Evolutionary conservation across 2,113 vertebrate species (phyloP), one percentile per base, ranked within the genome.

Genomic region (Poicephalus meyeri): DNA sequence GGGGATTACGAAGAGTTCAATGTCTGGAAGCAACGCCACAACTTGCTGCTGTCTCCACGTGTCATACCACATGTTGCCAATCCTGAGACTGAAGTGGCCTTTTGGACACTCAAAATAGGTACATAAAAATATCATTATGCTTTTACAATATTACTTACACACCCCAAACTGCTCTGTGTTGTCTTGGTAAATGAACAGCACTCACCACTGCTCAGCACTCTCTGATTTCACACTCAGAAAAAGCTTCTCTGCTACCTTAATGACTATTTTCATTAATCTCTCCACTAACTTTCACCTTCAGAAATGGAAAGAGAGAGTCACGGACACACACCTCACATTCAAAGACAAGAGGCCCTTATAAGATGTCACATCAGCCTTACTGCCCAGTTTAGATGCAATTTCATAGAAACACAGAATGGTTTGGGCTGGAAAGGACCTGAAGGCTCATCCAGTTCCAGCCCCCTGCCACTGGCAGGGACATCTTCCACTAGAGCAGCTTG

Each of bases 11-110:
- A 82, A 9, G 4, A 81, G 37, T 1, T 41, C 21, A n/a, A n/a
- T 13, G 15, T 31, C 14, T 5, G 12, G 42, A 81, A 31, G 14
- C 0, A 23, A 65, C 5, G 16, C 16, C 42, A 71, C 37, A 85
- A 60, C 39, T 4, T 2, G 1, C 7, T 52, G 13, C 37, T 50
- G 20, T 6, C 9, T 37, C 41, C 6, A 1, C 2, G 16, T 0
- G 29, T 13, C 53, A 13, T 33, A 55, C 53, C 53, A 0, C 2
- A 8, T 6, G 33, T 61, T 7, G 31, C 20, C 42, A 84, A 1
- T 9, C 13, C 78, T 9, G 55, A 84, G 28, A 28, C 12, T 78
- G 31, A 84, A 58, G 25, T 5, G 5, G 12, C 13, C n/a, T 63
- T 53, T 20, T 16, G 9, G 8, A 44, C 1, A 49, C 10, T 10